A percentile compares a stretch with the other conserved stretches of the same genome.
These are phyloP conservation scores for mouse (Mus musculus) DNA, from an alignment of 2,113 vertebrate genomes.

Conservation along the genomic window GRCm39 chr11:37639001-37639500, in stretches of 20 bases:
- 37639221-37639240: background rate
- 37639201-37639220: background rate
- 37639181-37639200: background rate
- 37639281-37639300: accelerated
- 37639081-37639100: background rate
- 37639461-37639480: background rate
- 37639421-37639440: too few species aligned
- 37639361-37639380: background rate
- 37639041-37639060: background rate
- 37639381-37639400: background rate
- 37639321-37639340: background rate
- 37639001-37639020: background rate
- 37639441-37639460: background rate
- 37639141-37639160: background rate
- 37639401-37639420: too few species aligned
- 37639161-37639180: background rate
- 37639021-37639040: background rate
- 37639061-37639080: background rate
- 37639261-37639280: background rate
- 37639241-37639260: background rate
- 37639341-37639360: background rate
- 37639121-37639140: background rate
- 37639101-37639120: background rate
- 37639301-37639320: background rate
- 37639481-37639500: background rate